Evolutionary conservation across 2,797 vertebrate genomes (phyloP), one percentile per base, ranked within the genome.

Genomic region (Halcyon smyrnensis): DNA sequence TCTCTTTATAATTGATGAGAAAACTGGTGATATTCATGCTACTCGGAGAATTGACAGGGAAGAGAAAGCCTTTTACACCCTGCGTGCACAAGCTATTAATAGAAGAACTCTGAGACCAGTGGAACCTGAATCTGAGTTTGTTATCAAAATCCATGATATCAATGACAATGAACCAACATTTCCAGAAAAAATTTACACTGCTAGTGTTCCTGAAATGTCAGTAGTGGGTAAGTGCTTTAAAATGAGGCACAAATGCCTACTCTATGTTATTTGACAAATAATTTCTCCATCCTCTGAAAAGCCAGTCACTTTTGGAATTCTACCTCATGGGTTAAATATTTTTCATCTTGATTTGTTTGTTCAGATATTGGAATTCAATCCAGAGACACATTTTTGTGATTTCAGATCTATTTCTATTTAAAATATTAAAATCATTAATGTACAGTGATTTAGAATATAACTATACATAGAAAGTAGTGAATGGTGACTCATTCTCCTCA

Each of bases 121-220:
- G 92, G 99, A 99, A 98, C 99, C 99, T 9, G 98, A 99, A 94
- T 99, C 99, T 8, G 99, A 99, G 96, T 99, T 99, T 98, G 98
- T 99, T 98, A 99, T 99, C 98, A 99, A 99, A 98, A 99, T 99
- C 98, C 99, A 99, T 74, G 99, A 99, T 97, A 99, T 99, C 97
- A 99, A 99, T 84, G 99, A 99, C 98, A 99, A 99, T 59, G 99
- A 99, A 90, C 99, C 99, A 43, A 99, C 98, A 0, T 99, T 99
- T 97, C 99, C 98, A 54, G 98, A 98, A 97, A 98, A 99, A 97
- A 97, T 98, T 57, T 99, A 99, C 95, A 95, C 97, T 59, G 99
- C 99, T 84, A 97, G 94, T 18, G 99, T 99, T 93, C 99, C 99
- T 14, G 99, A 99, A 96, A 99, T 99, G 99, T 99, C 99, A 5